Evolutionary conservation across 2,797 vertebrate species (phyloP).

Genomic region (Poecile montanus): DNA sequence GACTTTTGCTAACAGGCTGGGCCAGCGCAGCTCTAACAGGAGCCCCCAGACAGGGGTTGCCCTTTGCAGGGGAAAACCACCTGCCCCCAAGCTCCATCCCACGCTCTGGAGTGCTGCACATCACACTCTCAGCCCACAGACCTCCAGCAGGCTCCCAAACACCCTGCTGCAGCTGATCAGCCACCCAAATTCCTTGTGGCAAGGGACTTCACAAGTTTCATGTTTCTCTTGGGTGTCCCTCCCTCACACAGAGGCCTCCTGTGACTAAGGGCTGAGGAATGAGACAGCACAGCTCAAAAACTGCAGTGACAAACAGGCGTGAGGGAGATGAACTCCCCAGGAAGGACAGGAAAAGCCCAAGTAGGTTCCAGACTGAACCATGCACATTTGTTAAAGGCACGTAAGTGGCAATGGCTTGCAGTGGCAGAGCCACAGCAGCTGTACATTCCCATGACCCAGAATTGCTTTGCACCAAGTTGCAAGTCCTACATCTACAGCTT

Average conservation of each 20-base stretch:
- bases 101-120: not conserved
- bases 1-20: not conserved
- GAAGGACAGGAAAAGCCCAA: not conserved
- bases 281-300: not conserved
- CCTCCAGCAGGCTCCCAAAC: not conserved
- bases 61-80: not conserved
- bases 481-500: not conserved
- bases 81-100: not conserved
- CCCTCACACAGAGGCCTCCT: conserved; percentile 14
- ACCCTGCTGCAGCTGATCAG: not conserved
- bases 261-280: conserved; percentile 42
- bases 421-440: not conserved
- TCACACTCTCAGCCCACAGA: not conserved
- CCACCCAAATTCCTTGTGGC: not conserved
- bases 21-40: fast-evolving
- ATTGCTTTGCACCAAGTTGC: not conserved
- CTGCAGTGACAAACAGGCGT: not conserved
- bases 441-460: fast-evolving
- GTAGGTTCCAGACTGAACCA: not conserved
- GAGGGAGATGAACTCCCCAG: not conserved
- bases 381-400: not conserved
- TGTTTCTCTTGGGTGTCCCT: conserved; percentile 29
- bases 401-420: not conserved
- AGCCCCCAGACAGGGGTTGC: not conserved
- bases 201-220: conserved; percentile 12